Percentiles rank a stretch among this genome's conserved stretches.
Evolutionary conservation across 2,888 invertebrate species (phyloP).

Genomic region (Cantharis lateralis): DNA sequence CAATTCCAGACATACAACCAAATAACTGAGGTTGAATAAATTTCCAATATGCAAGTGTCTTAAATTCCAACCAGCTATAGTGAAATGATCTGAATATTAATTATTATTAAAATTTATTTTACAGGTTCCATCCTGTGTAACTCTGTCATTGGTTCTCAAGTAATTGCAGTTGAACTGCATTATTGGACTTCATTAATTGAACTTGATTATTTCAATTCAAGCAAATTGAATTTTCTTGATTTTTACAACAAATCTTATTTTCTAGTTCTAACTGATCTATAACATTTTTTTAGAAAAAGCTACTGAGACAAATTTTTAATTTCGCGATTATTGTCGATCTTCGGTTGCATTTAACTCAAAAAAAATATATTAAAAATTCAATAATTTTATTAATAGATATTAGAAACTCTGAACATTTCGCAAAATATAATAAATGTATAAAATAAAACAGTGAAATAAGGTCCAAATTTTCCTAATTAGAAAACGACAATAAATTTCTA

Average conservation of each 20-base stretch:
- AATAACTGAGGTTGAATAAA: background rate
- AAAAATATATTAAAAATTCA: too few relatives aligned
- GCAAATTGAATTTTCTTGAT: background rate
- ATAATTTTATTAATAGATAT: too few relatives aligned
- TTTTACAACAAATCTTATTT: background rate
- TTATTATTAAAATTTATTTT: background rate
- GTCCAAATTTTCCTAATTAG: too few relatives aligned
- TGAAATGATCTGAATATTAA: background rate
- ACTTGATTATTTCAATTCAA: background rate
- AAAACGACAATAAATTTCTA: too few relatives aligned
- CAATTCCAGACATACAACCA: slow-evolving; percentile 5
- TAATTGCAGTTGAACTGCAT: background rate
- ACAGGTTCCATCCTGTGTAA: background rate
- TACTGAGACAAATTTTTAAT: too few relatives aligned
- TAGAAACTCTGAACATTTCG: too few relatives aligned
- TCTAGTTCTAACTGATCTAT: background rate
- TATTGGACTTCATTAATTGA: background rate
- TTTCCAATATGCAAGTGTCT: background rate
- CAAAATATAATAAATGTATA: too few relatives aligned
- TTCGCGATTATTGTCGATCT: too few relatives aligned
- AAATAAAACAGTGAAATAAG: too few relatives aligned
- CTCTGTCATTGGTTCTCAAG: background rate
- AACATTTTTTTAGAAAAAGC: too few relatives aligned
- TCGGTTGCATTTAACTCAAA: too few relatives aligned
- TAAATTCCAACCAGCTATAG: background rate